Evolutionary conservation across 37 sponge, comb jelly and placozoan species (phyloP), one percentile per base, ranked within the genome.

Genomic region (Petrosia ficiformis): DNA sequence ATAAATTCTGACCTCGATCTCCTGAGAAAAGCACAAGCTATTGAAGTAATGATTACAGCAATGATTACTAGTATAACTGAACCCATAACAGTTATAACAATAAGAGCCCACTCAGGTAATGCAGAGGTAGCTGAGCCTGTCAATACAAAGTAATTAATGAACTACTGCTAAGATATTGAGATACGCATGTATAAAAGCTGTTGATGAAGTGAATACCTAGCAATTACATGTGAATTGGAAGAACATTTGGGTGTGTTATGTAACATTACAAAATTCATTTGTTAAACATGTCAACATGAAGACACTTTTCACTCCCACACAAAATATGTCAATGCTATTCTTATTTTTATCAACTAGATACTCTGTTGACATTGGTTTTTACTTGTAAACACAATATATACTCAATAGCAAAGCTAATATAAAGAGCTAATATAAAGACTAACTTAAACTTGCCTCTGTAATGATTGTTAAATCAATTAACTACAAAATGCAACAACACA

Each of bases 81-180:
- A 11, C 57, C 80, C 14, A 76, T 24, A n/a, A 76, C 82, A 41
- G 65, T 64, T 29, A 87, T 76, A 35, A 87, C 74, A 42, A 83
- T 83, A 39, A 83, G 39, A 35, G 84, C 72, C 84, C 84, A 83
- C 44, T 76, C 48, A 61, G 76, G 84, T 8, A 78, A 2, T 68
- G 11, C 56, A 3, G 25, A 8, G 1, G 70, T 35, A 32, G 22
- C 4, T 26, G 57, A 3, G 29, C 16, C 26, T 1, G 37, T 48
- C 5, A 39, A 42, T 2, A 43, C 22, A 43, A 26, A 39, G 38
- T 30, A 19, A 71, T 26, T 44, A 71, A 37, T 11, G n/a, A n/a
- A n/a, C n/a, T n/a, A n/a, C n/a, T n/a, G n/a, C n/a, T n/a, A n/a
- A 54, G 21, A 16, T 21, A 54, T 54, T 54, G 5, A 54, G 28